Percentiles rank a stretch among this genome's conserved stretches.
Evolutionary conservation across 2,888 invertebrate species (phyloP).

Genomic region (Augiades crinisus): DNA sequence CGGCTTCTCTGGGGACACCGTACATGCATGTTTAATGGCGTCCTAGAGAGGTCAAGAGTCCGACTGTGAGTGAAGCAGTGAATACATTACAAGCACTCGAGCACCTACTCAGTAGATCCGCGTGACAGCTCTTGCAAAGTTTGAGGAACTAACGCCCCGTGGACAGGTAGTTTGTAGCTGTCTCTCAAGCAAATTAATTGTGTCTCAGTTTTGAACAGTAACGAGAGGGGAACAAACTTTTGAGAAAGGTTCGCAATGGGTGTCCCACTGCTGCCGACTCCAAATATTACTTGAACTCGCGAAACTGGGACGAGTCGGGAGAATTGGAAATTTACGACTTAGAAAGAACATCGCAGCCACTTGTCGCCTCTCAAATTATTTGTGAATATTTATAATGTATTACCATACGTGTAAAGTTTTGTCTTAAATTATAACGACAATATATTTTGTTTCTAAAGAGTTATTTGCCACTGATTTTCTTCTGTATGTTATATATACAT

Average conservation of each 20-base stretch:
- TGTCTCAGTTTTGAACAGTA: slow-evolving; percentile 70
- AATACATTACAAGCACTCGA: slow-evolving; percentile 72
- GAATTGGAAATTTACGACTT: slow-evolving; percentile 20
- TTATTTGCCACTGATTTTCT: no score
- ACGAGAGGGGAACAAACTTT: slow-evolving; percentile 69
- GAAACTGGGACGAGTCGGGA: slow-evolving; percentile 13
- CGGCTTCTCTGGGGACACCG: slow-evolving; percentile 60
- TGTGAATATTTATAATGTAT: slow-evolving; percentile 10
- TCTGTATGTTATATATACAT: no score
- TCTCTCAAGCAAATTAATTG: slow-evolving; percentile 78
- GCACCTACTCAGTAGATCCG: slow-evolving; percentile 47
- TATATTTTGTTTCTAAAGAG: background rate
- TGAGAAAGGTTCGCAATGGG: slow-evolving; percentile 58
- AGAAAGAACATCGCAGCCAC: slow-evolving; percentile 18
- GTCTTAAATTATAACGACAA: background rate
- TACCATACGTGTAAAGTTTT: background rate
- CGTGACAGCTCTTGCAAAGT: slow-evolving; percentile 65
- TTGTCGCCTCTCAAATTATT: slow-evolving; percentile 10
- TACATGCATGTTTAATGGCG: slow-evolving; percentile 77
- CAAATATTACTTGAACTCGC: slow-evolving; percentile 31
- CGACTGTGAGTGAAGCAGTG: slow-evolving; percentile 63
- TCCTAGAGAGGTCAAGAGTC: slow-evolving; percentile 76
- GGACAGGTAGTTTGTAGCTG: slow-evolving; percentile 76
- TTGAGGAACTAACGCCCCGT: slow-evolving; percentile 57
- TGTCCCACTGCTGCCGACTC: slow-evolving; percentile 30